These are phyloP conservation scores for Stenodema calcarata DNA, from an alignment of 2,888 invertebrate genomes.

Conservation along the genomic window DNA sequence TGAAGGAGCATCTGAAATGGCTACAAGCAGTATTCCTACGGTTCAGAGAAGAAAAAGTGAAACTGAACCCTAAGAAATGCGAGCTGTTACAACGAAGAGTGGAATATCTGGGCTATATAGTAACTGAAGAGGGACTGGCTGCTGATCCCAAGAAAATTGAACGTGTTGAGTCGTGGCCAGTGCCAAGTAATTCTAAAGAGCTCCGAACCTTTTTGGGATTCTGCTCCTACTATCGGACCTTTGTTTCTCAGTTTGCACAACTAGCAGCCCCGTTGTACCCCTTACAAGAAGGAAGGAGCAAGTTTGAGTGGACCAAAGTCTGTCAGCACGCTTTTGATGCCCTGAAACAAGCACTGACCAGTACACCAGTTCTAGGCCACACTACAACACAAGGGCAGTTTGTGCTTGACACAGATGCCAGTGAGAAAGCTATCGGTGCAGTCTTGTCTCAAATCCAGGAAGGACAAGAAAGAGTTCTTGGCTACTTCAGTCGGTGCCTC, in stretches of 20 bases:
- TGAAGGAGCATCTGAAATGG: not conserved
- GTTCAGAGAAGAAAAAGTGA: not conserved
- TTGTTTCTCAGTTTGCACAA: slow-evolving; percentile 16
- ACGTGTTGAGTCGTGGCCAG: not conserved
- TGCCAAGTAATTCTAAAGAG: not conserved
- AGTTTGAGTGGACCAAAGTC: not conserved
- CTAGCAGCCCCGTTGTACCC: not conserved
- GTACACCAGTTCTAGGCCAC: too few relatives aligned
- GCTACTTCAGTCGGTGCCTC: not conserved
- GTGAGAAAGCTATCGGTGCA: not conserved
- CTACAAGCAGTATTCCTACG: not conserved
- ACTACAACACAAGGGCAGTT: too few relatives aligned
- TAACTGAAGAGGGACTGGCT: not conserved
- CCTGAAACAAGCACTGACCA: too few relatives aligned
- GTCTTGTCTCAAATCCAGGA: not conserved
- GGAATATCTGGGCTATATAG: not conserved
- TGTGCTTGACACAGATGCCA: not conserved
- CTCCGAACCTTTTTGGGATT: not conserved
- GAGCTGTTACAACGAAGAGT: not conserved
- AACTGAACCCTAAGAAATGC: slow-evolving; percentile 4
- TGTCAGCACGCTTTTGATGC: not conserved
- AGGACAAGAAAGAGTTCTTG: not conserved
- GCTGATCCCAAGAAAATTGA: not conserved
- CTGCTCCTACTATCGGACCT: not conserved
- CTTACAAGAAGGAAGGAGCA: not conserved